Conservation (phyloP, 2,888 invertebrate genomes). For the Cataglyphis altisquamis region DNA sequence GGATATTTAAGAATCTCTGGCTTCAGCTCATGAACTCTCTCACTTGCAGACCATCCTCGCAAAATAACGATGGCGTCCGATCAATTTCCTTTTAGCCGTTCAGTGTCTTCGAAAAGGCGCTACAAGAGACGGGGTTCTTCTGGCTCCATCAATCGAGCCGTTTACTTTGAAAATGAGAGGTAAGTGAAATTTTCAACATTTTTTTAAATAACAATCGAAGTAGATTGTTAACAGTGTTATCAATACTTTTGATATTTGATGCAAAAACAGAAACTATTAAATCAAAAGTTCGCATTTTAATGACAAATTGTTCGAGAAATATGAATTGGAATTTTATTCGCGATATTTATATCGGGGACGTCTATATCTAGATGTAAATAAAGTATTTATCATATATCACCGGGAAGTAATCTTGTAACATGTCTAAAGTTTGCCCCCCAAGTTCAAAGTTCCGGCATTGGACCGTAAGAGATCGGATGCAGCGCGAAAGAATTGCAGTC, state of each 20-base stretch:
- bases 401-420: slow-evolving; percentile 3
- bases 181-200: slow-evolving; percentile 19
- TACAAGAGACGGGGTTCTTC: not conserved
- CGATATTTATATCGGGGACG: not conserved
- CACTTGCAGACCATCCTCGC: slow-evolving; percentile 41
- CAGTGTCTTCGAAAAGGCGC: slow-evolving; percentile 36
- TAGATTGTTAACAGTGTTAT: not conserved
- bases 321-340: not conserved
- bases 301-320: not conserved
- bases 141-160: slow-evolving; percentile 19
- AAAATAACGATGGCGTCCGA: slow-evolving; percentile 56
- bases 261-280: not conserved
- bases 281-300: not conserved
- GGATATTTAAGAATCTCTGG: slow-evolving; percentile 76
- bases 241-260: not conserved
- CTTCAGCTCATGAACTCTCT: slow-evolving; percentile 43
- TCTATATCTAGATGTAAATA: not conserved
- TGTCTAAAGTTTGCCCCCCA: not conserved
- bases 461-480: not conserved
- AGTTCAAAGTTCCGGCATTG: slow-evolving; percentile 5
- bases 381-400: not conserved
- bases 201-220: not conserved
- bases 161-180: slow-evolving; percentile 23
- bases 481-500: slow-evolving; percentile 9
- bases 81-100: slow-evolving; percentile 57